Evolutionary conservation across 2,888 invertebrate genomes (phyloP).

Genomic region (Ferrisia virgata): DNA sequence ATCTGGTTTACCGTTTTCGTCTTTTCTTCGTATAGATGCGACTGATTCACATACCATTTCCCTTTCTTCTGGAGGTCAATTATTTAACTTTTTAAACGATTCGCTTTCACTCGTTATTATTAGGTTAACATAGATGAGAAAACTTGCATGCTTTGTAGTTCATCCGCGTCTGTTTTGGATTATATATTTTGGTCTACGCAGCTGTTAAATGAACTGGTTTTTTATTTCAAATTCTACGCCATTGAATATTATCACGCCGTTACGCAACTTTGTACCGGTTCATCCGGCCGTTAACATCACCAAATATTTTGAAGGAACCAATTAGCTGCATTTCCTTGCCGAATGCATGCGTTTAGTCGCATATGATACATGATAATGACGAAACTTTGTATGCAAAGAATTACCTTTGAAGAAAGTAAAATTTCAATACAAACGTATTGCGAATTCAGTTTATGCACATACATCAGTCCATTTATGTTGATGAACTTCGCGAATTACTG

Average conservation of each 20-base stretch:
- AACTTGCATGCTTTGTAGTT: conserved; percentile 11
- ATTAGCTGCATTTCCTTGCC: background rate
- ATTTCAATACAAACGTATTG: background rate
- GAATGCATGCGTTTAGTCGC: background rate
- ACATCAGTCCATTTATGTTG: no score
- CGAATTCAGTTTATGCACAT: background rate
- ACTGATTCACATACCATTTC: conserved; percentile 38
- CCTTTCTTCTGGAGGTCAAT: conserved; percentile 38
- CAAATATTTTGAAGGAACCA: conserved; percentile 5
- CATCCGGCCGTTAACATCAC: background rate
- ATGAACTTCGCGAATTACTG: no score
- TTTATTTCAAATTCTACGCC: background rate
- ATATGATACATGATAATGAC: background rate
- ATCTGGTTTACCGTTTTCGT: conserved; percentile 35
- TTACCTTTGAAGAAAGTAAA: background rate
- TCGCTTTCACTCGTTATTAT: conserved; percentile 38
- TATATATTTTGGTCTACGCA: conserved; percentile 18
- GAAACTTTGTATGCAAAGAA: background rate
- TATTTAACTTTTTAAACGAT: conserved; percentile 39
- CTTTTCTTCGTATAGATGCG: conserved; percentile 36
- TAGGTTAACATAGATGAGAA: conserved; percentile 34
- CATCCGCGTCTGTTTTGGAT: conserved; percentile 21
- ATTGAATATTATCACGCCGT: background rate
- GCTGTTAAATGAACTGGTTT: conserved; percentile 16
- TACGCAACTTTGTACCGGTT: background rate